Percentiles rank a stretch among this genome's conserved stretches.
Evolutionary conservation across 2,888 invertebrate genomes (phyloP).

Genomic region (Selenia dentaria): DNA sequence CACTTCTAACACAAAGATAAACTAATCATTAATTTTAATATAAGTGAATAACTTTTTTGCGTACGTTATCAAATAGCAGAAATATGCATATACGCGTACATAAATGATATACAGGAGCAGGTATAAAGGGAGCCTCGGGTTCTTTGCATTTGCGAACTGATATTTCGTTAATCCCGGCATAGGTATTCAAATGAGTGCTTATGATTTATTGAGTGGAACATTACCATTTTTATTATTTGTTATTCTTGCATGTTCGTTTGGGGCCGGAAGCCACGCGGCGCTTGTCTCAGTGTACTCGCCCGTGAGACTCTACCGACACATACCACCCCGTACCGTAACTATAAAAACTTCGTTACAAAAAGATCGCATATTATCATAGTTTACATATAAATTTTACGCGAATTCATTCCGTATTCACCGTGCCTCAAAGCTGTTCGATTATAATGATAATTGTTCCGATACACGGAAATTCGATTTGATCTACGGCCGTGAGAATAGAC

Average conservation of each 20-base stretch:
- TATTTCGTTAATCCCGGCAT: conserved; percentile 78
- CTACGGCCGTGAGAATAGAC: conserved; percentile 80
- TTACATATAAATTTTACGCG: conserved; percentile 84
- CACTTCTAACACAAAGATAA: too few species aligned
- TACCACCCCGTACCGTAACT: conserved; percentile 53
- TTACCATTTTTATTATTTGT: conserved; percentile 86
- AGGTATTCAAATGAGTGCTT: conserved; percentile 82
- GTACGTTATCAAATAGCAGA: conserved; percentile 45
- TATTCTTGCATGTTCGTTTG: conserved; percentile 81
- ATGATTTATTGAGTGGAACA: conserved; percentile 86
- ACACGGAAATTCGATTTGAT: conserved; percentile 77
- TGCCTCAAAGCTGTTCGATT: conserved; percentile 73
- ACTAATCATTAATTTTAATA: too few species aligned
- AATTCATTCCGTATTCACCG: conserved; percentile 79
- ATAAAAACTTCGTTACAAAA: conserved; percentile 69
- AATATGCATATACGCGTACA: conserved; percentile 65
- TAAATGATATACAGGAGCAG: conserved; percentile 55
- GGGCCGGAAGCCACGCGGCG: conserved; percentile 83
- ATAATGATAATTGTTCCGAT: conserved; percentile 79
- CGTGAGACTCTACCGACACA: conserved; percentile 75
- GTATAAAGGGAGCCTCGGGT: conserved; percentile 45
- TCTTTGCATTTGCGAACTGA: conserved; percentile 65
- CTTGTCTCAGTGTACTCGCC: conserved; percentile 79
- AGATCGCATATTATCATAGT: conserved; percentile 80
- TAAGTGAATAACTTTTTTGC: conserved; percentile 33